phyloP scores from a whole-genome alignment of 2,888 invertebrate genomes.

The Cacoxenus indagator region DNA sequence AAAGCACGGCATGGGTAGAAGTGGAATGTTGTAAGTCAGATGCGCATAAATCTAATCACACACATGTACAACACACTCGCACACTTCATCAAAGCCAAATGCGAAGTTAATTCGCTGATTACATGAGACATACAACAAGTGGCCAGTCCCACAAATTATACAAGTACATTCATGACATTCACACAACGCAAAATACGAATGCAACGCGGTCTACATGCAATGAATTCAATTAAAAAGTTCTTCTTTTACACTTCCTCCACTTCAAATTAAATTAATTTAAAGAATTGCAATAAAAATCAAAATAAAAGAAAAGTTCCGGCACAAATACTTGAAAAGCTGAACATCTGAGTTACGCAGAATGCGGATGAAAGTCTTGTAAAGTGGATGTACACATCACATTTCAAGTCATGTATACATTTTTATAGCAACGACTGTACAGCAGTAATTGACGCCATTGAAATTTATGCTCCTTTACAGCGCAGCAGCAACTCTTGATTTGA shows the following conservation, averaged over 20 bases:
- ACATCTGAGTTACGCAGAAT: no score
- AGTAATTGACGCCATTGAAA: background rate
- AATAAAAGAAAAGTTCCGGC: no score
- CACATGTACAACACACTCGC: background rate
- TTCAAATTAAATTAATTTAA: background rate
- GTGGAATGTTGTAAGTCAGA: background rate
- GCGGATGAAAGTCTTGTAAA: no score
- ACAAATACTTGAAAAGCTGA: no score
- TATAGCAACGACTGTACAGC: background rate
- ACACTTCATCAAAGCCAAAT: background rate
- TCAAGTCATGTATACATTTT: background rate
- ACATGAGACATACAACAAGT: background rate
- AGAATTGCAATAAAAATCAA: background rate
- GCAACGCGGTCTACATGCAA: background rate
- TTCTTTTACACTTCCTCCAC: background rate
- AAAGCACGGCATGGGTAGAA: background rate
- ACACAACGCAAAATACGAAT: background rate
- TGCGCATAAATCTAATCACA: slow-evolving; percentile 8
- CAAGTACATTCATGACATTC: slow-evolving; percentile 4
- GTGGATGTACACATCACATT: no score
- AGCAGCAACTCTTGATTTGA: background rate
- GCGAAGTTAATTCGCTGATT: slow-evolving; percentile 6
- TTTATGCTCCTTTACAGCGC: background rate
- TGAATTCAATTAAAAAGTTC: background rate
- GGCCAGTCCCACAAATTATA: background rate